These are phyloP conservation scores for Protobothrops mucrosquamatus DNA, from an alignment of 2,113 vertebrate genomes.

Conservation along the genomic window DNA sequence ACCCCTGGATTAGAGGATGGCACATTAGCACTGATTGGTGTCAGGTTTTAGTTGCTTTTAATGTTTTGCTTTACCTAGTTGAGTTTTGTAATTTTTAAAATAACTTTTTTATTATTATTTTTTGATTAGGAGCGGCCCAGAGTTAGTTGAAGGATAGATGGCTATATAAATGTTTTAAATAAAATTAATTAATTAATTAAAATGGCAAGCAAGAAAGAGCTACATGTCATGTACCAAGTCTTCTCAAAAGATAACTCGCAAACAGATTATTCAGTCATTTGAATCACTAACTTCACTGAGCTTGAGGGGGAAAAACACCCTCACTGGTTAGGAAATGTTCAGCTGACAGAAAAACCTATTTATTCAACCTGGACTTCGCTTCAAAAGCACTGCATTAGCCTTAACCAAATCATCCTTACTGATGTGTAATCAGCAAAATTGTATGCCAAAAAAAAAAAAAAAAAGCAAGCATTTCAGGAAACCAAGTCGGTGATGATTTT, in stretches of 20 bases:
- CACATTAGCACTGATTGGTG: too few species aligned
- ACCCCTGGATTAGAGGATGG: too few species aligned
- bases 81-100: too few species aligned
- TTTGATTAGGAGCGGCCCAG: too few species aligned
- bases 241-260: not conserved
- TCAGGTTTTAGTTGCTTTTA: too few species aligned
- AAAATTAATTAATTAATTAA: too few species aligned
- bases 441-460: not conserved
- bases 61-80: too few species aligned
- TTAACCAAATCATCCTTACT: not conserved
- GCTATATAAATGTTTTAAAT: too few species aligned
- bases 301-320: not conserved
- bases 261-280: constrained; percentile 37
- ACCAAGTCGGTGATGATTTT: not conserved
- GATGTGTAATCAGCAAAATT: not conserved
- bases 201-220: constrained; percentile 27
- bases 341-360: not conserved
- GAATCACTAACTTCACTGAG: constrained; percentile 30
- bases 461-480: not conserved
- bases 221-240: not conserved
- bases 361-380: not conserved
- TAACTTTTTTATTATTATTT: too few species aligned
- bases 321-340: not conserved
- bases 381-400: not conserved
- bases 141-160: too few species aligned